Conservation (phyloP, 1,140 invertebrate species). For the Drosophila dunni region DNA sequence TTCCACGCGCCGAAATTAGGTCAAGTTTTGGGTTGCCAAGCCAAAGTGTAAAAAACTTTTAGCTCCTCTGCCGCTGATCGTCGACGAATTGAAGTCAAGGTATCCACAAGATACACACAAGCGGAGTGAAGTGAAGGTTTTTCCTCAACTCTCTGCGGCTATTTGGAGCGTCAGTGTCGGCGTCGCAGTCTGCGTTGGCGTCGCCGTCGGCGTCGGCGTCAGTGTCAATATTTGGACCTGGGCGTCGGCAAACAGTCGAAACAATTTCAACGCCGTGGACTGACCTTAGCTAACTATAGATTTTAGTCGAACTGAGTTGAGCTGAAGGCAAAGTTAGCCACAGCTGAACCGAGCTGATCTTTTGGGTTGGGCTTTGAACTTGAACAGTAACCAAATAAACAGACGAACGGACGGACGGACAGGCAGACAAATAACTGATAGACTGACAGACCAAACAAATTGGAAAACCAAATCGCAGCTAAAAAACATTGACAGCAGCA, state of each 20-base stretch:
- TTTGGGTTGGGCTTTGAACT: constrained; percentile 79
- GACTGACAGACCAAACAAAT: constrained; percentile 43
- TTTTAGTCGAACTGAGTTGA: constrained; percentile 7
- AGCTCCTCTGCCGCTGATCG: constrained; percentile 25
- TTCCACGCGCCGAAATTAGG: constrained; percentile 44
- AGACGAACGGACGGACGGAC: constrained; percentile 2
- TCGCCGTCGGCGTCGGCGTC: constrained; percentile 31
- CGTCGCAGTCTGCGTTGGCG: no score
- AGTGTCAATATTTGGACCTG: constrained; percentile 74
- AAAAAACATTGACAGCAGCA: constrained; percentile 21
- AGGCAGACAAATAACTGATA: not conserved
- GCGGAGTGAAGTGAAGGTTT: constrained; percentile 59
- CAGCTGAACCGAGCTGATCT: constrained; percentile 38
- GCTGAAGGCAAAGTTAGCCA: constrained; percentile 36
- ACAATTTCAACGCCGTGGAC: constrained; percentile 60
- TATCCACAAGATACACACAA: constrained; percentile 15
- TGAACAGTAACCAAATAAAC: constrained; percentile 49
- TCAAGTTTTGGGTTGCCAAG: constrained; percentile 45
- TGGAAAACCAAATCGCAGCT: constrained; percentile 54
- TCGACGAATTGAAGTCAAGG: constrained; percentile 71
- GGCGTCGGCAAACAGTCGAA: constrained; percentile 68
- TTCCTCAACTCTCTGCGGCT: constrained; percentile 58
- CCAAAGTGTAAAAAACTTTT: not conserved
- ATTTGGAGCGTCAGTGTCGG: constrained; percentile 56
- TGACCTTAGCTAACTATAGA: constrained; percentile 66